phyloP scores from a whole-genome alignment of 64 coral and sea anemone genomes.

The Montipora capricornis region DNA sequence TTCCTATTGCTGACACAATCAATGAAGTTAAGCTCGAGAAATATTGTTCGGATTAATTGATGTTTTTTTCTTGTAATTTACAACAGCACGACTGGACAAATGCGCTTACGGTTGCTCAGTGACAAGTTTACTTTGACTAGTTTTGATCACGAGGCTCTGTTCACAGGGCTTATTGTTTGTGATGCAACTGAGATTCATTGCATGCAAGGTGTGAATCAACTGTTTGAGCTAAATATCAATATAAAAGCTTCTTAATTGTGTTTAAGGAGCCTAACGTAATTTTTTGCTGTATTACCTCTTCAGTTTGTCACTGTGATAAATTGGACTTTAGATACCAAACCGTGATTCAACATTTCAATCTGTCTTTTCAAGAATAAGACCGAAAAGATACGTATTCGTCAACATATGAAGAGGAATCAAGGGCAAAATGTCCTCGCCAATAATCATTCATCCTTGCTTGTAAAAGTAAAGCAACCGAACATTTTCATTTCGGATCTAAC shows the following conservation, averaged over 20 bases:
- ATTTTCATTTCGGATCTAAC: not conserved
- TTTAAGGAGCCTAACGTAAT: conserved; percentile 52
- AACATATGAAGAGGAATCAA: no score
- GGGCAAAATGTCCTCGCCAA: not conserved
- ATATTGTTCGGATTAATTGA: not conserved
- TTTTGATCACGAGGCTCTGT: no score
- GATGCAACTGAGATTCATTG: not conserved
- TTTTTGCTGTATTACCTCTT: conserved; percentile 24
- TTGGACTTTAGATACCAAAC: conserved; percentile 10
- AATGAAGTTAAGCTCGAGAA: not conserved
- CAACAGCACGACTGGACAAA: not conserved
- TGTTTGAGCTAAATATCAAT: not conserved
- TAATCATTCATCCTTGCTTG: not conserved
- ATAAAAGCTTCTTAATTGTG: not conserved
- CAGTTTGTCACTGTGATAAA: conserved; percentile 52
- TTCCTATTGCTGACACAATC: not conserved
- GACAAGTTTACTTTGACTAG: not conserved
- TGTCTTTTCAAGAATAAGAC: not conserved
- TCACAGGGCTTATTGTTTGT: no score
- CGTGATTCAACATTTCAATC: not conserved
- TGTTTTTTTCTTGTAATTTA: not conserved
- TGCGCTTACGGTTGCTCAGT: not conserved
- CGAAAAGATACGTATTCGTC: not conserved
- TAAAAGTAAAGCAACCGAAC: not conserved
- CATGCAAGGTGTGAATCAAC: not conserved